Evolutionary conservation across 2,113 vertebrate species (phyloP).

Genomic region (Lathamus discolor): DNA sequence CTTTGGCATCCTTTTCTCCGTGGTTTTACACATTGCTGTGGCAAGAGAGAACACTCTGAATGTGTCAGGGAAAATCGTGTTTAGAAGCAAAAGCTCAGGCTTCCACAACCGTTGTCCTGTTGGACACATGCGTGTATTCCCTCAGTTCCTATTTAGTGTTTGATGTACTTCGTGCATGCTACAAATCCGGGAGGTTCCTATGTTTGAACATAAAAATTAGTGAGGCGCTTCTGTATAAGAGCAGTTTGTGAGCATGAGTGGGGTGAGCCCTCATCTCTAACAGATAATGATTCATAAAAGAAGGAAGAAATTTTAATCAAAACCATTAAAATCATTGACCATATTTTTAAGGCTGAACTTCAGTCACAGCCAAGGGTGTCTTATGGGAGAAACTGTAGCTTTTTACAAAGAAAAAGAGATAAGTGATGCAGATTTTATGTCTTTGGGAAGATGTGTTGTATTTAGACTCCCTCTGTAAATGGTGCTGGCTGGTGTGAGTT

Average conservation of each 20-base stretch:
- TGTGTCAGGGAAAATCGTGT: neutral
- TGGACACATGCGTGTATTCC: neutral
- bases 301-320: neutral
- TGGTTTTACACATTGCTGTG: neutral
- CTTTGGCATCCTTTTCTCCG: neutral
- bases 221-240: neutral
- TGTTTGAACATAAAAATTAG: neutral
- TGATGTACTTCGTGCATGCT: neutral
- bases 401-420: neutral
- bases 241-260: neutral
- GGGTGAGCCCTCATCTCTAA: neutral
- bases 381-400: neutral
- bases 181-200: neutral
- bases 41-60: neutral
- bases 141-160: neutral
- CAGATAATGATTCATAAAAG: neutral
- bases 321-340: neutral
- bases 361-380: neutral
- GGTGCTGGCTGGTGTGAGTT: neutral
- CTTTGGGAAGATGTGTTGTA: neutral
- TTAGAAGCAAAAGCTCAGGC: neutral
- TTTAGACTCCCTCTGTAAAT: neutral
- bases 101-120: neutral
- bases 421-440: neutral
- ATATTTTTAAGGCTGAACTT: neutral